phyloP scores from a whole-genome alignment of 2,888 invertebrate species.

The Apamea monoglypha region DNA sequence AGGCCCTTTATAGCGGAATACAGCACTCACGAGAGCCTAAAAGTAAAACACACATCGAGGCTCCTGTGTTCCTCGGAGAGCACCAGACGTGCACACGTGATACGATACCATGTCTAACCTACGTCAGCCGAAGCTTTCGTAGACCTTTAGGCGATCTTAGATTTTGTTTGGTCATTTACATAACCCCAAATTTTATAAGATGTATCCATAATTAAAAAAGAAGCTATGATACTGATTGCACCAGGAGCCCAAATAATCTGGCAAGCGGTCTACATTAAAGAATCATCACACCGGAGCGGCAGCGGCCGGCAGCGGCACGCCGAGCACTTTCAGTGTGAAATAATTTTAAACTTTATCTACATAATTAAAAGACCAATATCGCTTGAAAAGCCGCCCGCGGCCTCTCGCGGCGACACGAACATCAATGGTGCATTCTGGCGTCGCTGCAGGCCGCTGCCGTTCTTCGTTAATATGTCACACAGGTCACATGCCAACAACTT shows the following conservation, averaged over 20 bases:
- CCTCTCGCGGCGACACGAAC: no score
- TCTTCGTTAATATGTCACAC: neutral
- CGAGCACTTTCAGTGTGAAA: no score
- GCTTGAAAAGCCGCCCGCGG: no score
- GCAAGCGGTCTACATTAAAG: conserved; percentile 19
- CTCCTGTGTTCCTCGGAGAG: neutral
- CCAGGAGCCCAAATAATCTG: conserved; percentile 36
- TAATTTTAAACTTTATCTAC: no score
- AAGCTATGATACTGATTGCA: neutral
- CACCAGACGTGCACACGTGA: neutral
- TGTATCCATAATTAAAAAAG: neutral
- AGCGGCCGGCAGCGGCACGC: no score
- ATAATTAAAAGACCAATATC: no score
- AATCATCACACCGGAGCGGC: neutral
- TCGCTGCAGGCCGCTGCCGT: no score
- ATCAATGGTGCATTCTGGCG: no score
- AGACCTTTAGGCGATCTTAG: no score
- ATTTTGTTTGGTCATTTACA: neutral
- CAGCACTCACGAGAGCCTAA: neutral
- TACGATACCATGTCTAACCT: neutral
- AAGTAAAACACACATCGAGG: neutral
- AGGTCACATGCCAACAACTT: neutral
- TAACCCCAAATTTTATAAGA: neutral
- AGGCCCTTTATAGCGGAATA: neutral
- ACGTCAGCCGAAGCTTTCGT: neutral